Percentiles rank a stretch among this genome's conserved stretches.
These are phyloP conservation scores for Dendrolimus houi DNA, from an alignment of 2,888 invertebrate species.

Conservation along the genomic window DNA sequence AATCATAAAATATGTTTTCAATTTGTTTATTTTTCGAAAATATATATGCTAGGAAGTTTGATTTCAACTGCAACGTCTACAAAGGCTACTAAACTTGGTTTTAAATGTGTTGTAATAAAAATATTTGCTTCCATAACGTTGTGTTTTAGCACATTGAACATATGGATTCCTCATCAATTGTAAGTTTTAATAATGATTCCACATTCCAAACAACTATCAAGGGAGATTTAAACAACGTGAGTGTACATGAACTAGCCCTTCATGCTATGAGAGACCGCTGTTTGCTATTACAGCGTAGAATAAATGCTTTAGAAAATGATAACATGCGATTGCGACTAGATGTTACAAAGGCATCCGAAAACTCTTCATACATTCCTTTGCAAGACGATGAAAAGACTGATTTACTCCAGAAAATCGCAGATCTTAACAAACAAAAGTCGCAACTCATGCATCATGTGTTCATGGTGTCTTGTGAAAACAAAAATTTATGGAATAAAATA, in stretches of 20 bases:
- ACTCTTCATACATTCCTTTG: constrained; percentile 39
- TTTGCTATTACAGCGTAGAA: constrained; percentile 82
- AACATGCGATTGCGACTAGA: constrained; percentile 79
- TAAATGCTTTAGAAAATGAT: constrained; percentile 84
- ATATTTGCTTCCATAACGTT: too few relatives aligned
- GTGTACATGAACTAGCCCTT: constrained; percentile 84
- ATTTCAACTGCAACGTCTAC: too few relatives aligned
- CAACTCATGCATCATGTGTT: constrained; percentile 85
- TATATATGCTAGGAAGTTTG: too few relatives aligned
- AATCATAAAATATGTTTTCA: too few relatives aligned
- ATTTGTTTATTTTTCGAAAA: too few relatives aligned
- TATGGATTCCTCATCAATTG: constrained; percentile 67
- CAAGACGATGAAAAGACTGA: constrained; percentile 63
- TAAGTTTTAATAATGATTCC: constrained; percentile 67
- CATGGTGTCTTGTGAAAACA: constrained; percentile 89
- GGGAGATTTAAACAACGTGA: constrained; percentile 60
- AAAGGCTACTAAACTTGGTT: too few relatives aligned
- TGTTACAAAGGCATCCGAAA: constrained; percentile 38
- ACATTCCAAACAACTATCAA: constrained; percentile 61
- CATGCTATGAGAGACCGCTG: constrained; percentile 90
- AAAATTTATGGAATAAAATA: constrained; percentile 85
- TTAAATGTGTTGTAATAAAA: too few relatives aligned
- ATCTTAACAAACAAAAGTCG: constrained; percentile 83
- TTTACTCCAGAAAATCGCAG: constrained; percentile 80
- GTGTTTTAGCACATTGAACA: too few relatives aligned